Conservation (phyloP, 1,140 invertebrate species). For the Drosophila seguyi region DNA sequence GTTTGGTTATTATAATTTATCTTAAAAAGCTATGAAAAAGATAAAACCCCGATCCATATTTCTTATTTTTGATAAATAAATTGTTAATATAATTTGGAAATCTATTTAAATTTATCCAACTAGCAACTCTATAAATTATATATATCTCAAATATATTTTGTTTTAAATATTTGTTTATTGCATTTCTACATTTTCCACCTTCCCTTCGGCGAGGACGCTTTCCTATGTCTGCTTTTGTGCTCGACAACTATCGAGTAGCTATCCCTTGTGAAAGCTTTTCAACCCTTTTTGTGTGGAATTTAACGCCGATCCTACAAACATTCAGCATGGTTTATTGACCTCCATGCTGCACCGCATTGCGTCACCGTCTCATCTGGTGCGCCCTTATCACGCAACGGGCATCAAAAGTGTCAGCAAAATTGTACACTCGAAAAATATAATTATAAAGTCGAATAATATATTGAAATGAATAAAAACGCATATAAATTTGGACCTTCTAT, state of each 20-base stretch:
- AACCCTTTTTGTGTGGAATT: constrained; percentile 27
- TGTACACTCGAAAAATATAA: background rate
- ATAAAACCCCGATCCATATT: too few relatives aligned
- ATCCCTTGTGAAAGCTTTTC: constrained; percentile 15
- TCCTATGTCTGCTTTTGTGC: constrained; percentile 11
- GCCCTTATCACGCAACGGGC: constrained; percentile 51
- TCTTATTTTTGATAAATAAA: too few relatives aligned
- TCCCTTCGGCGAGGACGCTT: background rate
- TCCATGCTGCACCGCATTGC: constrained; percentile 59
- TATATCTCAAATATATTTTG: background rate
- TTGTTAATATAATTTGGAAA: too few relatives aligned
- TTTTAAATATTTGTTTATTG: background rate
- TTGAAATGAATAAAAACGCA: background rate
- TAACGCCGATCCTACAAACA: constrained; percentile 14
- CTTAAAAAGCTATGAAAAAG: too few relatives aligned
- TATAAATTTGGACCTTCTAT: too few relatives aligned
- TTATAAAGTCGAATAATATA: too few relatives aligned
- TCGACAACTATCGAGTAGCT: background rate
- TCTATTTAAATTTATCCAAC: too few relatives aligned
- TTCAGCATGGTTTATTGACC: constrained; percentile 56
- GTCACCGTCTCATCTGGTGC: constrained; percentile 46
- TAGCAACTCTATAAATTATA: background rate
- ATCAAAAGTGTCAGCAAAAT: constrained; percentile 53
- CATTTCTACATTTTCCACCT: constrained; percentile 1
- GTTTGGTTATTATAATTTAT: background rate